A percentile compares a stretch with the other conserved stretches of the same genome.
Evolutionary conservation across 1,140 invertebrate species (phyloP).

Genomic region (Diachasma alloeum): DNA sequence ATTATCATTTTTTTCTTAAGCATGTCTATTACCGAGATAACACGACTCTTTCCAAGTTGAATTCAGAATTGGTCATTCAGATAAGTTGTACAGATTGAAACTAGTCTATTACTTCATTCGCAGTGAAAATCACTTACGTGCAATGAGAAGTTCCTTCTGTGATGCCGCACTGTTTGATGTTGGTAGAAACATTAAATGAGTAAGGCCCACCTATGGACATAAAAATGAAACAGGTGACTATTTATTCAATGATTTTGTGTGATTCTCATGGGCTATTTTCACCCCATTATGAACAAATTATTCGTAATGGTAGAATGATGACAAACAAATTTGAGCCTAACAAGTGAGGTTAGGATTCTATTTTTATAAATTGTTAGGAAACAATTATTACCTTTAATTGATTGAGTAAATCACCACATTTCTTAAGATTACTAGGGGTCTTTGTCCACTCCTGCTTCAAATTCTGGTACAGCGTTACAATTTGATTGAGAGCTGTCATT

Average conservation of each 20-base stretch:
- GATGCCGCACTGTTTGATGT: constrained; percentile 80
- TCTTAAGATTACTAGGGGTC: constrained; percentile 73
- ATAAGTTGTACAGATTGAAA: neutral
- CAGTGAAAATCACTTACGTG: constrained; percentile 68
- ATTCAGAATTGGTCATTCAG: no score
- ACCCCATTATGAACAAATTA: neutral
- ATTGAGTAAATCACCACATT: constrained; percentile 76
- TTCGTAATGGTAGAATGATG: constrained; percentile 40
- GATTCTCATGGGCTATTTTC: constrained; percentile 11
- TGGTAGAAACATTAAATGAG: constrained; percentile 86
- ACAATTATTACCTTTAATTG: constrained; percentile 73
- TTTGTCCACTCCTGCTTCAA: constrained; percentile 79
- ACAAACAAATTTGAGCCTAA: constrained; percentile 55
- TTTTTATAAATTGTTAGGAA: constrained; percentile 12
- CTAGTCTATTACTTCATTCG: neutral
- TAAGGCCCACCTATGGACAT: constrained; percentile 77
- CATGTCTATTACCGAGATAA: no score
- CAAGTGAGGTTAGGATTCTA: constrained; percentile 45
- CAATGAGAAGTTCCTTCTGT: constrained; percentile 87
- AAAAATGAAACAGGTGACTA: constrained; percentile 29
- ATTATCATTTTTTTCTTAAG: no score
- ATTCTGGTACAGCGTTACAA: constrained; percentile 74
- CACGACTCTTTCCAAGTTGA: no score
- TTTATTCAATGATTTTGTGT: neutral
- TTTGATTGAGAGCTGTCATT: constrained; percentile 73